phyloP scores from a whole-genome alignment of 2,888 invertebrate genomes.

The Norana najaformis region DNA sequence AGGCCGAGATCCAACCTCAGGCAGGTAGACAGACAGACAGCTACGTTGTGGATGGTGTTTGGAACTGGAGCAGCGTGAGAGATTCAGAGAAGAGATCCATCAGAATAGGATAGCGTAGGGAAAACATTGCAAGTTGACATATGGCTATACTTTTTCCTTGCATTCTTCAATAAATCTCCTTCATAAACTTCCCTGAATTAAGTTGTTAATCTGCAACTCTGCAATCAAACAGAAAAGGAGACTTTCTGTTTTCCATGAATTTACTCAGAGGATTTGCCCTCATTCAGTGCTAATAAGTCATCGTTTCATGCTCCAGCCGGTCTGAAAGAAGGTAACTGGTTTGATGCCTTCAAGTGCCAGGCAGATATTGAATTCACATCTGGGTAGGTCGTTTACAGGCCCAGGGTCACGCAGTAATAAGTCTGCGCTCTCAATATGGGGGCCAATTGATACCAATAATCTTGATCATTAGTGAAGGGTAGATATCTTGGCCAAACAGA shows the following conservation, averaged over 20 bases:
- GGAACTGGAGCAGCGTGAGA: not conserved
- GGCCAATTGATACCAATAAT: conserved; percentile 6
- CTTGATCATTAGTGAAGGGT: not conserved
- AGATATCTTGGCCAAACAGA: conserved; percentile 13
- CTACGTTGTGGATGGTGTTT: not conserved
- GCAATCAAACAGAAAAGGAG: not conserved
- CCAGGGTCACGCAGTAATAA: not conserved
- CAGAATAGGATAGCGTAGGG: not conserved
- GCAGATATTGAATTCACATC: conserved; percentile 13
- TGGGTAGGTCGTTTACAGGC: not conserved
- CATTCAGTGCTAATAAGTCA: not conserved
- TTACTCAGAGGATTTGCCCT: not conserved
- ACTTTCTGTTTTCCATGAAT: not conserved
- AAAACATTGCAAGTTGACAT: not conserved
- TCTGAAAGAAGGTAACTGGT: not conserved
- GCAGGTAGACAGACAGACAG: not conserved
- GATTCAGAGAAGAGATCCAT: not conserved
- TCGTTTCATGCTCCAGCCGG: not conserved
- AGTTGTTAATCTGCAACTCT: conserved; percentile 4
- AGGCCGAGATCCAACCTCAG: not conserved
- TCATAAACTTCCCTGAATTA: conserved; percentile 13
- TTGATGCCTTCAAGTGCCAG: not conserved
- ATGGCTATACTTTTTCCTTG: not conserved
- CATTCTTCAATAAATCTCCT: not conserved
- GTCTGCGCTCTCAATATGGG: not conserved